Conservation (phyloP, 2,113 vertebrate species). For the Perognathus longimembris region DNA sequence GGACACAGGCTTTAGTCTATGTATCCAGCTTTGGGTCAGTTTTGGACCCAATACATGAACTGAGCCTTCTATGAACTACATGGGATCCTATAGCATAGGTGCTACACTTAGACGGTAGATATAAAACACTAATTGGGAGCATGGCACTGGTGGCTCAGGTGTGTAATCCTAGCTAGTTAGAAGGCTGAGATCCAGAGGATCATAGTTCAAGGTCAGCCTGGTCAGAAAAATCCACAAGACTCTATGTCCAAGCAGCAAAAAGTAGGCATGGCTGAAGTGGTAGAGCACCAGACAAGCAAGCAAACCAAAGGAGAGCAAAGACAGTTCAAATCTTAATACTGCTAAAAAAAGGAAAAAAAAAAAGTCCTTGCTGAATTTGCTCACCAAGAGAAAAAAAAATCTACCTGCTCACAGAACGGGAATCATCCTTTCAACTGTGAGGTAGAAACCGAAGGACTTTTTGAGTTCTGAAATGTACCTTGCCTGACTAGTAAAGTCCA, state of each 20-base stretch:
- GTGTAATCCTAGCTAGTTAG: too few relatives aligned
- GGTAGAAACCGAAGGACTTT: background rate
- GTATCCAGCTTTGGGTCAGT: background rate
- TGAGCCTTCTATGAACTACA: background rate
- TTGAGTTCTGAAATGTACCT: background rate
- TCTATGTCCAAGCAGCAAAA: too few relatives aligned
- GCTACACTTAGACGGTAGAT: background rate
- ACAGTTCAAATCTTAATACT: too few relatives aligned
- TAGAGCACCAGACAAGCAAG: too few relatives aligned
- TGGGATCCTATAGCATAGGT: background rate
- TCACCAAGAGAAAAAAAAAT: background rate
- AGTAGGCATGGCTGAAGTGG: too few relatives aligned
- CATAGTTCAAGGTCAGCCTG: too few relatives aligned
- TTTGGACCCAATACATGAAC: background rate
- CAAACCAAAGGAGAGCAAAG: too few relatives aligned
- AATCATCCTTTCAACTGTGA: background rate
- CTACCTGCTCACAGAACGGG: background rate
- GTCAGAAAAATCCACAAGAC: too few relatives aligned
- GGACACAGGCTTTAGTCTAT: conserved; percentile 2
- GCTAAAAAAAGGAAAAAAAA: too few relatives aligned
- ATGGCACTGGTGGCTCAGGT: too few relatives aligned
- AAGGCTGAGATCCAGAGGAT: too few relatives aligned
- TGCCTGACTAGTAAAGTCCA: background rate
- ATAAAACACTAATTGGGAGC: background rate
- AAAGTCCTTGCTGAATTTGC: background rate